Evolutionary conservation across 2,113 vertebrate species (phyloP).

Genomic region (Barnardius zonarius): DNA sequence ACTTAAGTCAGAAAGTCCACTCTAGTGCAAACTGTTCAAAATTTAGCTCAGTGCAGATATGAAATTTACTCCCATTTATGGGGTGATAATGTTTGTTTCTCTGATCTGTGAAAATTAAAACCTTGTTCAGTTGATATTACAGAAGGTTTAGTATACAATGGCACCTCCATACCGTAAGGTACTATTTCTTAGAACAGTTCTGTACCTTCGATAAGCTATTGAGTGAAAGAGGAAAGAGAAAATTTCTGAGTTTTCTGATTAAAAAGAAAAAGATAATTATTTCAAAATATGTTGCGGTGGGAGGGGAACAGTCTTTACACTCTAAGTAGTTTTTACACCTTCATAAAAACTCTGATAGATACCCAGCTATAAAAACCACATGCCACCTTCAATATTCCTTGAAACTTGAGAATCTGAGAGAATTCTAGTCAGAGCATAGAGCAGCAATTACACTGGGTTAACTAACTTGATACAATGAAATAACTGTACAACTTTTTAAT

Average conservation of each 20-base stretch:
- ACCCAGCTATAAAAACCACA: neutral
- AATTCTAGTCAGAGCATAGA: neutral
- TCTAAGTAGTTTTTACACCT: neutral
- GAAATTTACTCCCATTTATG: neutral
- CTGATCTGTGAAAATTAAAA: neutral
- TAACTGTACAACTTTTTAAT: constrained; percentile 21
- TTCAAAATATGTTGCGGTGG: neutral
- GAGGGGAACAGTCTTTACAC: neutral
- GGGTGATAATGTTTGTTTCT: neutral
- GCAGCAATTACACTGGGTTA: constrained; percentile 45
- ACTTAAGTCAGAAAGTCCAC: neutral
- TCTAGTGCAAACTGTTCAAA: neutral
- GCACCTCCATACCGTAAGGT: neutral
- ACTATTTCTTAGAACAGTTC: neutral
- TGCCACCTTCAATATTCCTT: neutral
- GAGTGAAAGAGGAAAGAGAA: neutral
- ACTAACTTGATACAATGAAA: constrained; percentile 1
- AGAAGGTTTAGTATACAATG: neutral
- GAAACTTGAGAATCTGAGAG: constrained; percentile 19
- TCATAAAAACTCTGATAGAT: constrained; percentile 12
- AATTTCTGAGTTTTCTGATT: neutral
- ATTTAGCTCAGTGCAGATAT: neutral
- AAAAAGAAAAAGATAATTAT: constrained; percentile 1
- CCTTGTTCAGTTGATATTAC: neutral
- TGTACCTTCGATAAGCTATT: neutral